Evolutionary conservation across 2,797 vertebrate genomes (phyloP), one percentile per base, ranked within the genome.

Genomic region (Tokudaia muenninki): DNA sequence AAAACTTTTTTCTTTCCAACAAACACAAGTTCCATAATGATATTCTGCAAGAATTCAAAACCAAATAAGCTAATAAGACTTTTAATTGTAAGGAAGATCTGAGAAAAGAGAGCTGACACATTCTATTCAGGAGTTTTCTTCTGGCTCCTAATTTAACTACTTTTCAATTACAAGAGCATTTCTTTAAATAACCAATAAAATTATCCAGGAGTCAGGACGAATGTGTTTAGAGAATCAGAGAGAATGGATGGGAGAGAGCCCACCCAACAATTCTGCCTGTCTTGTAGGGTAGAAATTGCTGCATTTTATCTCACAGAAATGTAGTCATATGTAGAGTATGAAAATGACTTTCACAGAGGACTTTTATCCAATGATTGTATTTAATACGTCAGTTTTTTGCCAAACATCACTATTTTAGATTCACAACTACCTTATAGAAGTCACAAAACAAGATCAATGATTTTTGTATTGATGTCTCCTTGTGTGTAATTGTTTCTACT

Each of bases 131-230:
- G 78, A 90, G 26, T 44, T 87, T 93, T 84, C 34, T 92, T n/a
- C 22, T 70, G 81, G 34, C 5, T 88, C 41, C 37, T 57, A 52
- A 19, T 74, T 74, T 21, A 50, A 67, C 37, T n/a, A 65, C 80
- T 41, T 65, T 90, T 78, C 31, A 59, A 61, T 16, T 87, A 24
- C 14, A 87, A 70, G 47, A 80, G 4, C 6, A 14, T 74, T 74
- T 90, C 50, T 44, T 79, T 95, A 79, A 95, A 31, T 79, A 55
- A 86, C 61, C 26, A 90, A 47, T 80, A 29, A 94, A 94, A 63
- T 31, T 57, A 91, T 31, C 79, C 2, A 31, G 74, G 29, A 92
- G 50, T 26, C 14, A 61, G 17, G 80, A 92, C 34, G 1, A 21
- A 10, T n/a, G 6, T 22, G 3, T 13, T 21, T 37, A 37, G 26